Base-by-base conservation (phyloP, 2,113 vertebrate species). In the Rhinolophus sinicus region DNA sequence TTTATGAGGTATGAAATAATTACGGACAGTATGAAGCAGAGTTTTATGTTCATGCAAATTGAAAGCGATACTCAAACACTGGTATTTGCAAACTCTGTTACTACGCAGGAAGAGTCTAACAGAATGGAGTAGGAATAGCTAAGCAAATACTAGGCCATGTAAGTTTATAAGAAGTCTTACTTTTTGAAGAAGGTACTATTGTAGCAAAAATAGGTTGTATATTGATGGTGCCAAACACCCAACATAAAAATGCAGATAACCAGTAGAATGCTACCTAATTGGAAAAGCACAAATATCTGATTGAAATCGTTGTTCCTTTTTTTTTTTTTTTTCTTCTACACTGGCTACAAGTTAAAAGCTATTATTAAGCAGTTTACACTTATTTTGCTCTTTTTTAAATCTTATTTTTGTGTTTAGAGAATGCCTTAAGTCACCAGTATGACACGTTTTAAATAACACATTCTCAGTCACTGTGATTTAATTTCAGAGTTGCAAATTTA, bases 1-100 rank as follows among this genome's bases (percentile, higher is more conserved):
- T 98, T 98, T 96, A 97, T 96, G 93, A 97, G 47, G 76, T 86
- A 86, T 87, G 96, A 89, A 97, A 95, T 97, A 97, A 97, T 97
- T 98, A 97, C 70, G 88, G 95, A 76, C 65, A 84, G n/a, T 85
- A 78, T 96, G 96, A 97, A 70, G 38, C 93, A 94, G 85, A 64
- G 26, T 93, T 98, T 98, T 97, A 86, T 97, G 95, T 97, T 92
- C 97, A 92, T 97, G 80, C n/a, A 97, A 96, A 97, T 96, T 92
- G 58, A 69, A 93, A 95, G 56, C 88, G 80, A 97, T 94, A 93
- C 44, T 95, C 22, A 90, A 47, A 85, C 30, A 67, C 73, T 33
- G 64, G 67, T 86, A 47, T 96, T 93, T 97, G 76, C 80, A 97
- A 97, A 81, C 72, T 92, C 77, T 86, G 90, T 94, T 95, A 96